Conservation (phyloP, 2,888 invertebrate genomes). For the Synergus japonicus region DNA sequence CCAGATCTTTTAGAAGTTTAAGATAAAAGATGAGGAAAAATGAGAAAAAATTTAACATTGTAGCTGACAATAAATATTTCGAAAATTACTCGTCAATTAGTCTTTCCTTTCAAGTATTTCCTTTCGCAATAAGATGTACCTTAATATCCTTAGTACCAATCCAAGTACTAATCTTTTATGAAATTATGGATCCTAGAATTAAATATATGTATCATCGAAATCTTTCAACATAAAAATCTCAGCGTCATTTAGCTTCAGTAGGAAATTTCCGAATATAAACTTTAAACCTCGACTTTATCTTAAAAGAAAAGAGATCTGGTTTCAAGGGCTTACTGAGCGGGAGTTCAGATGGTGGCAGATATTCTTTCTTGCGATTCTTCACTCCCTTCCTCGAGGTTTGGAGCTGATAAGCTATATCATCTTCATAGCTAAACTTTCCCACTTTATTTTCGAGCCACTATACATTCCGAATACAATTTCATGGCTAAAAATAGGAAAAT, state of each 20-base stretch:
- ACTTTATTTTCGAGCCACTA: not conserved
- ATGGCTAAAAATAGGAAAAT: not conserved
- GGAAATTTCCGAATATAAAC: not conserved
- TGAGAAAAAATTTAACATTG: too few relatives aligned
- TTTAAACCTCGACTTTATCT: not conserved
- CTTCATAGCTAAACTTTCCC: not conserved
- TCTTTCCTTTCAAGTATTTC: too few relatives aligned
- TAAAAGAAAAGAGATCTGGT: not conserved
- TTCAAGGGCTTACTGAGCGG: not conserved
- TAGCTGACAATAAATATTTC: too few relatives aligned
- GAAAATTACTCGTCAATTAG: too few relatives aligned
- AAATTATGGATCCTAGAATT: not conserved
- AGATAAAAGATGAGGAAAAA: too few relatives aligned
- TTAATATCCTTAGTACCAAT: too few relatives aligned
- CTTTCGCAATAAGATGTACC: too few relatives aligned
- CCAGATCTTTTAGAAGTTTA: too few relatives aligned
- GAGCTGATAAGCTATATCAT: conserved; percentile 7
- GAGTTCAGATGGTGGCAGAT: not conserved
- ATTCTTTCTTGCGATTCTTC: not conserved
- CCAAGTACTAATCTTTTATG: not conserved
- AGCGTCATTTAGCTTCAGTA: not conserved
- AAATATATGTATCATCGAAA: not conserved
- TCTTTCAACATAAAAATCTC: too few relatives aligned
- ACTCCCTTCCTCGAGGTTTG: not conserved
- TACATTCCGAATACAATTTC: not conserved